A percentile compares a stretch with the other conserved stretches of the same genome.
Evolutionary conservation across 2,888 invertebrate genomes (phyloP).

Genomic region (Chirona hameri): DNA sequence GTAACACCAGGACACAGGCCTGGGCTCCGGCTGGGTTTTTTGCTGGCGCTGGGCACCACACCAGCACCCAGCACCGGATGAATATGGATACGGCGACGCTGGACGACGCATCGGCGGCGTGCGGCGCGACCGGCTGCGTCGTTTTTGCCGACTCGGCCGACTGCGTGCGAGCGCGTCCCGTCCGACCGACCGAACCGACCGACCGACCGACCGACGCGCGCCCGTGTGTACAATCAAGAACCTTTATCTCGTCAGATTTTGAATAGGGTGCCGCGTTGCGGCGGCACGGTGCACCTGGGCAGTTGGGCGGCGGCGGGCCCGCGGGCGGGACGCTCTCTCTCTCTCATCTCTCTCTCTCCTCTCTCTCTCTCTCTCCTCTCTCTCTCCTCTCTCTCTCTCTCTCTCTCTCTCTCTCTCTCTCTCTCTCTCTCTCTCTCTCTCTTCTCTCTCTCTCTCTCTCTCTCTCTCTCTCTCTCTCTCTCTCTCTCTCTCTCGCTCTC

Average conservation of each 20-base stretch:
- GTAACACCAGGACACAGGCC: background rate
- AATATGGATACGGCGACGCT: background rate
- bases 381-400: no score
- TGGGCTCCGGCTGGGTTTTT: background rate
- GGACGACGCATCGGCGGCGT: background rate
- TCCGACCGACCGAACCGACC: no score
- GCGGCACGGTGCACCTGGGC: background rate
- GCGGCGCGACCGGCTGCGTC: background rate
- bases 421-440: no score
- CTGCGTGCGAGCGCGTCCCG: no score
- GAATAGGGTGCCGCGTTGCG: background rate
- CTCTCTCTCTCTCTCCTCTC: no score
- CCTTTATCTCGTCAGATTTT: background rate
- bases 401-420: no score
- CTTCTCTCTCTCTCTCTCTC: no score
- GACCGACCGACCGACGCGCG: no score
- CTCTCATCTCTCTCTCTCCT: no score
- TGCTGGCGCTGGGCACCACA: background rate
- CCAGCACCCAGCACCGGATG: background rate
- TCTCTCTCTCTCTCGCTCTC: no score
- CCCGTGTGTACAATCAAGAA: conserved; percentile 12
- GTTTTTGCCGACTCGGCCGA: no score
- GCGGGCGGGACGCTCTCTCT: background rate
- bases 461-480: no score
- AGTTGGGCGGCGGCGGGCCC: background rate